phyloP scores from a whole-genome alignment of 2,113 vertebrate genomes.

The Rhinolophus ferrumequinum region DNA sequence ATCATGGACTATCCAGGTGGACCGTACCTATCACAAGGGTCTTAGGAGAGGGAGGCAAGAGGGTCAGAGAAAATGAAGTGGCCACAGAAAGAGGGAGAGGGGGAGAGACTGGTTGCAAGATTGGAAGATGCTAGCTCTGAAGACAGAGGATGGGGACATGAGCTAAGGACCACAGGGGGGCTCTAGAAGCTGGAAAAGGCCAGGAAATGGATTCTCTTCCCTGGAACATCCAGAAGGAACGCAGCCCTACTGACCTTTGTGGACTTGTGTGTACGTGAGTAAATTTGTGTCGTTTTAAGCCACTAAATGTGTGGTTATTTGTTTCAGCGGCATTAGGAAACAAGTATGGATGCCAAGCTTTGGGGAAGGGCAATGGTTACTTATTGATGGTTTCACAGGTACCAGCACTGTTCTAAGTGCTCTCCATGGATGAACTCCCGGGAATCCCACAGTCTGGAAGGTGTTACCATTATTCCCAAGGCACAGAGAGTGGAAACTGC shows the following conservation, averaged over 20 bases:
- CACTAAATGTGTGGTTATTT: not conserved
- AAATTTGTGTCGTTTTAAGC: not conserved
- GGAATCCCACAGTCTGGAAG: not conserved
- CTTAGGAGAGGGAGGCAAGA: not conserved
- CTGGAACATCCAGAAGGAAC: not conserved
- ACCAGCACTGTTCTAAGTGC: not conserved
- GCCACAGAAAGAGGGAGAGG: not conserved
- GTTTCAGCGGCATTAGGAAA: not conserved
- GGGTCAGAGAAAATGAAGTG: not conserved
- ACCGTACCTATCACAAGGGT: not conserved
- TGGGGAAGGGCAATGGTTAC: not conserved
- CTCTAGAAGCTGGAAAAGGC: not conserved
- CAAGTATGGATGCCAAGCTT: not conserved
- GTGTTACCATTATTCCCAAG: not conserved
- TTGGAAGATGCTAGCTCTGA: not conserved
- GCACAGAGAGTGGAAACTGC: not conserved
- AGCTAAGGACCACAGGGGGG: not conserved
- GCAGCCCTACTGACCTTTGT: not conserved
- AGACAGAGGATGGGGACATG: not conserved
- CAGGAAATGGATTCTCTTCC: not conserved
- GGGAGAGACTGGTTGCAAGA: accelerated
- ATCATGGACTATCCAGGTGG: not conserved
- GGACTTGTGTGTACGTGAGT: not conserved
- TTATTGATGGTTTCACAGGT: not conserved
- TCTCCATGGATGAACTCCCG: not conserved